Conservation (phyloP, 2,113 vertebrate species). For the Albula goreensis region DNA sequence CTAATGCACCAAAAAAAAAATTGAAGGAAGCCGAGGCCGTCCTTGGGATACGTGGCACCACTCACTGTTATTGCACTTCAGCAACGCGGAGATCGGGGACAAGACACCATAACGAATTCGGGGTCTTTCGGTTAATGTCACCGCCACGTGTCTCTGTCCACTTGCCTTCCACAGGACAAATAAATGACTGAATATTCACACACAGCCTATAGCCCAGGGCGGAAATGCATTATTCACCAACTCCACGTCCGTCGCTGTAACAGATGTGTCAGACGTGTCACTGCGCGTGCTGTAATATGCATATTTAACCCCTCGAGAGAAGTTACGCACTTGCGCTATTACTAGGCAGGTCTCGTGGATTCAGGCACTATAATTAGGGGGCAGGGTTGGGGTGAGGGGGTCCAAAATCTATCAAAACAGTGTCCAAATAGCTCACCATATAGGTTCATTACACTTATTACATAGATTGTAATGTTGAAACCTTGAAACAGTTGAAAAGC, state of each 20-base stretch:
- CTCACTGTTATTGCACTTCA: not conserved
- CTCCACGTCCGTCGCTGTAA: not conserved
- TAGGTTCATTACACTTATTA: too few species aligned
- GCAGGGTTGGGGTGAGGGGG: not conserved
- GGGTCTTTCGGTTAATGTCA: not conserved
- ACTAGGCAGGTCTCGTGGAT: not conserved
- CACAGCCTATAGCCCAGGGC: constrained; percentile 17
- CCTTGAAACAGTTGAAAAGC: too few species aligned
- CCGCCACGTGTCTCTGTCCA: not conserved
- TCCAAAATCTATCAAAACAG: not conserved
- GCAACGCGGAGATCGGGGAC: not conserved
- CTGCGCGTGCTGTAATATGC: not conserved
- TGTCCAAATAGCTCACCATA: not conserved
- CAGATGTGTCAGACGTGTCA: constrained; percentile 24
- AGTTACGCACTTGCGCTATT: not conserved
- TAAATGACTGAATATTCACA: constrained; percentile 33
- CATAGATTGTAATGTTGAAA: too few species aligned
- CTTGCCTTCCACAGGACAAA: constrained; percentile 15
- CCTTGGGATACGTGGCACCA: not conserved
- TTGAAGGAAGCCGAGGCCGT: not conserved
- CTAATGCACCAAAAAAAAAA: not conserved
- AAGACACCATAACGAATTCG: not conserved
- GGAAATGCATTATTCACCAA: constrained; percentile 29
- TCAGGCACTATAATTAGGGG: not conserved
- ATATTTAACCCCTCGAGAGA: not conserved